Evolutionary conservation across 2,888 invertebrate species (phyloP).

Genomic region (Troides oblongomaculatus): DNA sequence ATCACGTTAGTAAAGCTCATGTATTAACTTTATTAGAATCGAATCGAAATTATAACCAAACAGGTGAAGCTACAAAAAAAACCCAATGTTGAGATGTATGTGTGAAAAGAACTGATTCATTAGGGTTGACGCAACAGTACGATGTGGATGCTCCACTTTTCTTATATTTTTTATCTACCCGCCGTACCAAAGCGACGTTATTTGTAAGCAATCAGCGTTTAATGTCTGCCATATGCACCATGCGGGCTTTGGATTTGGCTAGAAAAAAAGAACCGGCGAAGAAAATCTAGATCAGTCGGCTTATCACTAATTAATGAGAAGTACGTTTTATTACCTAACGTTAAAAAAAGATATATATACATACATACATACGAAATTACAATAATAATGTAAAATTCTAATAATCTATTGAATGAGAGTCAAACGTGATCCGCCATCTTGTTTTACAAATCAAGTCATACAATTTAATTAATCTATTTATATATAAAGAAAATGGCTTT

Average conservation of each 20-base stretch:
- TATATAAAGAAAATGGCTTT: no score
- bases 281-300: constrained; percentile 20
- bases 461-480: no score
- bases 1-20: no score
- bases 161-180: constrained; percentile 16
- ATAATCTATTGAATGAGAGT: no score
- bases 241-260: constrained; percentile 24
- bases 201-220: constrained; percentile 31
- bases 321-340: neutral
- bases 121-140: neutral
- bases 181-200: constrained; percentile 28
- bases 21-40: no score
- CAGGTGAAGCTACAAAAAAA: no score
- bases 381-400: no score
- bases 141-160: constrained; percentile 18
- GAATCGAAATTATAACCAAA: no score
- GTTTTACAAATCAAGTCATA: no score
- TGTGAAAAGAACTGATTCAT: constrained; percentile 10
- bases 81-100: neutral
- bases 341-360: no score
- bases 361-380: no score
- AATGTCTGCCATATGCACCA: constrained; percentile 18
- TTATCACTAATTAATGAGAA: neutral
- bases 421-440: no score
- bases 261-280: constrained; percentile 20